Conservation (phyloP, 1,140 invertebrate species). For the Polypedilum vanderplanki region DNA sequence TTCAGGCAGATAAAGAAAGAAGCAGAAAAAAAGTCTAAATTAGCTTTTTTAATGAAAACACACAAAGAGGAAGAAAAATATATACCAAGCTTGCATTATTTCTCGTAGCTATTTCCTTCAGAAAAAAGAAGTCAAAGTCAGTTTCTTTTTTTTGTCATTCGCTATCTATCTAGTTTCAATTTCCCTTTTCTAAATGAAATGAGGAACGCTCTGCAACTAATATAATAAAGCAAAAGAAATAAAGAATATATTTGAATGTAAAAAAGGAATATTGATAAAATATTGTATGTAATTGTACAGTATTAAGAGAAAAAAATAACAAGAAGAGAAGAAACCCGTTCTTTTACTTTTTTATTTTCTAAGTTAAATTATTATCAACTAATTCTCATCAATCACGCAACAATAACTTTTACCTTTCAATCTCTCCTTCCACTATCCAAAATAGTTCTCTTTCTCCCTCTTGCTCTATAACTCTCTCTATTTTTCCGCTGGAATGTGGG, state of each 20-base stretch:
- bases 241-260: constrained; percentile 21
- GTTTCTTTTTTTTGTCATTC: not conserved
- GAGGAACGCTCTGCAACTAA: not conserved
- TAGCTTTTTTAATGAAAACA: constrained; percentile 20
- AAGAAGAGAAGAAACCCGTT: not conserved
- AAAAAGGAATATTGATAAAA: constrained; percentile 29
- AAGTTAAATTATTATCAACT: constrained; percentile 23
- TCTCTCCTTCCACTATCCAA: not conserved
- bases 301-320: constrained; percentile 14
- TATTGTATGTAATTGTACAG: constrained; percentile 22
- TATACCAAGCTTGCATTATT: constrained; percentile 18
- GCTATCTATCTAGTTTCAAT: not conserved
- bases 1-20: constrained; percentile 7
- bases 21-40: constrained; percentile 7
- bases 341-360: not conserved
- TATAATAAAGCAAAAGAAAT: not conserved
- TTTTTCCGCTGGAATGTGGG: not conserved
- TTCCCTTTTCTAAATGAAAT: not conserved
- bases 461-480: constrained; percentile 1
- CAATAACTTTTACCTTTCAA: constrained; percentile 2
- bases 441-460: not conserved
- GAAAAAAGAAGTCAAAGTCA: not conserved
- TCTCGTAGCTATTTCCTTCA: constrained; percentile 11
- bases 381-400: constrained; percentile 10
- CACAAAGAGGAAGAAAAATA: not conserved